These are phyloP conservation scores for Tenthredo mesomela DNA, from an alignment of 2,888 invertebrate genomes.

Conservation along the genomic window DNA sequence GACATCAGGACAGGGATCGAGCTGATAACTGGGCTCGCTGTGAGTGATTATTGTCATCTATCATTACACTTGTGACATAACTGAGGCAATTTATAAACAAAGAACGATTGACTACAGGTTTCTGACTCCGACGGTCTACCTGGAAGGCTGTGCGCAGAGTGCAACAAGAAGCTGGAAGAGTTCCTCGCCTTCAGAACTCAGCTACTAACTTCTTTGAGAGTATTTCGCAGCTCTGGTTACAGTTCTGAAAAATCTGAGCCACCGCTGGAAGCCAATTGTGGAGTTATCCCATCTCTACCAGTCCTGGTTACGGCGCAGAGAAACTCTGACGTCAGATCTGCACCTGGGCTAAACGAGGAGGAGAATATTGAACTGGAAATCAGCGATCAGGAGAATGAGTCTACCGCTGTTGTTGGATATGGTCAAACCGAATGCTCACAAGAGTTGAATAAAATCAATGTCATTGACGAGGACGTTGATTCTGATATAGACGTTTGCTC, in stretches of 20 bases:
- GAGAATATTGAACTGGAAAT: constrained; percentile 47
- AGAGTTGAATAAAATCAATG: neutral
- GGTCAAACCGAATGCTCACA: neutral
- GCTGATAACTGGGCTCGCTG: constrained; percentile 58
- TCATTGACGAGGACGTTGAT: constrained; percentile 62
- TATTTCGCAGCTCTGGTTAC: constrained; percentile 51
- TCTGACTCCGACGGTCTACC: constrained; percentile 77
- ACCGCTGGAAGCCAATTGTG: neutral
- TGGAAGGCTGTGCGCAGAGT: constrained; percentile 78
- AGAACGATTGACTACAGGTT: constrained; percentile 71
- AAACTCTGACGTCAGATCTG: neutral
- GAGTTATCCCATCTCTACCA: neutral
- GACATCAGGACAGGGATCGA: constrained; percentile 54
- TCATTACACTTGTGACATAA: neutral
- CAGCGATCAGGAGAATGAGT: constrained; percentile 51
- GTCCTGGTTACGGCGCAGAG: neutral
- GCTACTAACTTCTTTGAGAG: constrained; percentile 56
- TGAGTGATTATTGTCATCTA: constrained; percentile 28
- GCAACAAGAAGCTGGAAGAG: constrained; percentile 66
- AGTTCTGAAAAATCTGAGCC: neutral
- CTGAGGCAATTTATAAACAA: neutral
- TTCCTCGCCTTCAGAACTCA: constrained; percentile 60
- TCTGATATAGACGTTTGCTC: constrained; percentile 68
- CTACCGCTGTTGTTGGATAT: neutral
- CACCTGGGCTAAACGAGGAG: neutral